Percentiles rank a stretch among this genome's conserved stretches.
phyloP scores from a whole-genome alignment of 2,888 invertebrate genomes.

The Aethes cnicana region DNA sequence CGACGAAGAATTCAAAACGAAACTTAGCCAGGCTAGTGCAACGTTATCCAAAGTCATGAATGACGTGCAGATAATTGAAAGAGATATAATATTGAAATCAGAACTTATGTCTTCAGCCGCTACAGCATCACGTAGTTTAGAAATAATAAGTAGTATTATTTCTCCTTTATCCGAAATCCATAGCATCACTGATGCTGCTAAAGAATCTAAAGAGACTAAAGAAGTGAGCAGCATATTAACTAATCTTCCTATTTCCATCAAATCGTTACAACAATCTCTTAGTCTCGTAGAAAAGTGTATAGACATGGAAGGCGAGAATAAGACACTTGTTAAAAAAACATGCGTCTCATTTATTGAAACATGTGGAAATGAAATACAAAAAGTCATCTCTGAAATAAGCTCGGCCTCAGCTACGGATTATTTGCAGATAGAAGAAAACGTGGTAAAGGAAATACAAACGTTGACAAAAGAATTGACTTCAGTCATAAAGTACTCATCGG shows the following conservation, averaged over 20 bases:
- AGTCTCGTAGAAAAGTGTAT: conserved; percentile 86
- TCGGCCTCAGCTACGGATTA: conserved; percentile 69
- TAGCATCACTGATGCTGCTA: conserved; percentile 80
- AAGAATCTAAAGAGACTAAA: conserved; percentile 64
- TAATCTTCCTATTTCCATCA: conserved; percentile 81
- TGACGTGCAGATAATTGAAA: conserved; percentile 83
- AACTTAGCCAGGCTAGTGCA: conserved; percentile 48
- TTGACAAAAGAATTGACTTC: conserved; percentile 76
- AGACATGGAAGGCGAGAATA: conserved; percentile 85
- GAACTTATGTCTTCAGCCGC: conserved; percentile 85
- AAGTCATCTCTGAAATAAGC: conserved; percentile 72
- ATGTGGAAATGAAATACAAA: conserved; percentile 80
- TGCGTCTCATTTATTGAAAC: conserved; percentile 85
- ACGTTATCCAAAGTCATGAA: conserved; percentile 76
- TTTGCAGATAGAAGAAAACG: conserved; percentile 63
- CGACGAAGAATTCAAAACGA: conserved; percentile 52
- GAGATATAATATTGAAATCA: conserved; percentile 85
- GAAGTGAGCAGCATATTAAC: conserved; percentile 80
- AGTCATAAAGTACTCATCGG: conserved; percentile 76
- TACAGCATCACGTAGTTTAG: conserved; percentile 85
- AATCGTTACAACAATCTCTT: conserved; percentile 84
- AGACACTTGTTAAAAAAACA: conserved; percentile 86
- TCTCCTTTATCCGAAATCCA: conserved; percentile 85
- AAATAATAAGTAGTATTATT: conserved; percentile 83
- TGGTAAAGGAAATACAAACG: conserved; percentile 67